These are phyloP conservation scores for Plutomurus gul DNA, from an alignment of 1,140 invertebrate genomes.

Conservation along the genomic window DNA sequence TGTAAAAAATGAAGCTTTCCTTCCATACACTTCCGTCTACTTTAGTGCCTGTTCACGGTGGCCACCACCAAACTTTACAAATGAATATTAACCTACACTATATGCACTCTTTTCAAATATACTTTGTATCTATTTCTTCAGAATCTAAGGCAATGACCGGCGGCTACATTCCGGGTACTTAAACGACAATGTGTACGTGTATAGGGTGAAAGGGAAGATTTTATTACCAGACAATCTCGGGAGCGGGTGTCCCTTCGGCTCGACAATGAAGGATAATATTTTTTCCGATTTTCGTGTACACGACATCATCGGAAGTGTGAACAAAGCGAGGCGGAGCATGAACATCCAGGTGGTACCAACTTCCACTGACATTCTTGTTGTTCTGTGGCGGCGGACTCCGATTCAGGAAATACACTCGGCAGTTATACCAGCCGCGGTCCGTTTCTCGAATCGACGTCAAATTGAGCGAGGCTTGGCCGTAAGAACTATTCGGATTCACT, in stretches of 20 bases:
- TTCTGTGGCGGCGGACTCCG: conserved; percentile 84
- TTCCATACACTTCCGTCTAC: too few species aligned
- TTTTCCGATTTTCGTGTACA: conserved; percentile 94
- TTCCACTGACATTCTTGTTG: conserved; percentile 70
- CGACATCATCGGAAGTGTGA: conserved; percentile 87
- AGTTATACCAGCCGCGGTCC: conserved; percentile 97
- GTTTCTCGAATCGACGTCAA: conserved; percentile 87
- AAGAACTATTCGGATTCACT: conserved; percentile 71
- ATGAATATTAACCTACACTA: too few species aligned
- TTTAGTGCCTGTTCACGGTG: too few species aligned
- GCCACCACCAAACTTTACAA: too few species aligned
- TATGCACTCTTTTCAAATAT: too few species aligned
- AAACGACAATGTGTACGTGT: too few species aligned
- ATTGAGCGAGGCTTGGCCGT: conserved; percentile 86
- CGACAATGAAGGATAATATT: conserved; percentile 75
- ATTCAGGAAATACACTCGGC: conserved; percentile 93
- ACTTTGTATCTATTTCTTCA: too few species aligned
- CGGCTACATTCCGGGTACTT: too few species aligned
- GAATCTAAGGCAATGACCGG: too few species aligned
- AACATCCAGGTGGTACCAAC: conserved; percentile 95
- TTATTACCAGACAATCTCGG: conserved; percentile 78
- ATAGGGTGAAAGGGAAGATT: neutral
- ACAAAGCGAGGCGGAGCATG: conserved; percentile 86
- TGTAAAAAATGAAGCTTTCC: too few species aligned
- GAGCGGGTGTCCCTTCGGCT: conserved; percentile 87